A percentile compares a stretch with the other conserved stretches of the same genome.
phyloP scores from a whole-genome alignment of 2,113 vertebrate species.

The Apaloderma vittatum region DNA sequence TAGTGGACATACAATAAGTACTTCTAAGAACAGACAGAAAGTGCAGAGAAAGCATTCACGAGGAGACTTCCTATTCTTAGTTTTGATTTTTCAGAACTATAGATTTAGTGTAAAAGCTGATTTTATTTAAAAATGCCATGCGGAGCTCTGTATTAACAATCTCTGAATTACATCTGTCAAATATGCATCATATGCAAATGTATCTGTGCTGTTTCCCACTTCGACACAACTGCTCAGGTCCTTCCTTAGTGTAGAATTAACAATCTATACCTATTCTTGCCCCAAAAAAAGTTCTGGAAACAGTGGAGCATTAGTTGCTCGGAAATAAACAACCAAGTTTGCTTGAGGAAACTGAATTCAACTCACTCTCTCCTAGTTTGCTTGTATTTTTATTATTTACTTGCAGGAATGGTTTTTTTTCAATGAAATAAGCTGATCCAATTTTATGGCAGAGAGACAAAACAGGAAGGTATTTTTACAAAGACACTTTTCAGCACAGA shows the following conservation, averaged over 20 bases:
- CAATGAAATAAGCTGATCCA: not conserved
- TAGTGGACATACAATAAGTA: not conserved
- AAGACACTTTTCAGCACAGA: not conserved
- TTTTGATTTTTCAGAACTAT: not conserved
- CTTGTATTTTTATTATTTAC: not conserved
- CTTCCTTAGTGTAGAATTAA: not conserved
- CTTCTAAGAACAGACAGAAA: not conserved
- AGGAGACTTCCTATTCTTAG: not conserved
- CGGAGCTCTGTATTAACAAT: not conserved
- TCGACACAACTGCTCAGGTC: not conserved
- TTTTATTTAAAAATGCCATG: not conserved
- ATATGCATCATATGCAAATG: not conserved
- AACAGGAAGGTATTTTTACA: not conserved
- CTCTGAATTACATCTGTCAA: not conserved
- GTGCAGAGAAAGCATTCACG: not conserved
- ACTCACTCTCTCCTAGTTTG: not conserved
- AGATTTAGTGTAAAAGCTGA: not conserved
- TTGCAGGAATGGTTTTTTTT: not conserved
- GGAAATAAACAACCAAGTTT: not conserved
- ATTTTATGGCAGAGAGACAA: not conserved
- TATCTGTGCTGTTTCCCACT: not conserved
- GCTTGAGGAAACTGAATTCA: not conserved
- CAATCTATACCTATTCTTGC: not conserved
- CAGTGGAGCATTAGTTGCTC: not conserved
- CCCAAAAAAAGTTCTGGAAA: not conserved